phyloP scores from a whole-genome alignment of 2,888 invertebrate species.

The Tromatobia lineatoria region DNA sequence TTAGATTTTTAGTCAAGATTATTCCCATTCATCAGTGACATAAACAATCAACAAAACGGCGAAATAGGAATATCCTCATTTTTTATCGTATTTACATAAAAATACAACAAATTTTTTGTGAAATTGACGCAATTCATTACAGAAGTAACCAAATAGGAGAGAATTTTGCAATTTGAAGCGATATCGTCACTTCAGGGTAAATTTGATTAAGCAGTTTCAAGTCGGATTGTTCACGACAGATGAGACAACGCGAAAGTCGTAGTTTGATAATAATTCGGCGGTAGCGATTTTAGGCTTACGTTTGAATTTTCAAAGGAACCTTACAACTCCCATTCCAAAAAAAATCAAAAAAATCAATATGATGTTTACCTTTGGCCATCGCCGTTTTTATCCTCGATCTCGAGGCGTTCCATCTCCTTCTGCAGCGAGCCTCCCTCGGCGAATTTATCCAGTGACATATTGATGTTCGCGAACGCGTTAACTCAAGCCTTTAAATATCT shows the following conservation, averaged over 20 bases:
- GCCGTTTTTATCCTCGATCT: slow-evolving; percentile 84
- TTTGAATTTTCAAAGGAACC: neutral
- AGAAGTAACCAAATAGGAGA: neutral
- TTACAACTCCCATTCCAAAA: neutral
- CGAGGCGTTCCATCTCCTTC: slow-evolving; percentile 84
- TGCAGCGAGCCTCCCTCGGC: slow-evolving; percentile 80
- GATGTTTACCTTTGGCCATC: slow-evolving; percentile 80
- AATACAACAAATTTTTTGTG: no score
- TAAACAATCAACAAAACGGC: no score
- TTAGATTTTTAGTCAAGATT: neutral
- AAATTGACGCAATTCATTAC: no score
- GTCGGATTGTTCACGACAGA: neutral
- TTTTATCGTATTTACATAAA: no score
- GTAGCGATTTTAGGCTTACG: slow-evolving; percentile 20
- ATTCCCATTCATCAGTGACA: no score
- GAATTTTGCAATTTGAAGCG: neutral
- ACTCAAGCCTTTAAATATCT: slow-evolving; percentile 30
- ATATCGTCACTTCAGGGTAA: neutral
- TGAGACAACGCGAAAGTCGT: neutral
- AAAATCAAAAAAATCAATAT: neutral
- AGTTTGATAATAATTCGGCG: slow-evolving; percentile 39
- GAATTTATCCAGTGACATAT: slow-evolving; percentile 84
- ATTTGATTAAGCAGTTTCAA: neutral
- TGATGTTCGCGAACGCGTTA: slow-evolving; percentile 13
- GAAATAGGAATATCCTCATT: no score